Evolutionary conservation across 2,113 vertebrate species (phyloP).

Genomic region (Loxodonta africana): DNA sequence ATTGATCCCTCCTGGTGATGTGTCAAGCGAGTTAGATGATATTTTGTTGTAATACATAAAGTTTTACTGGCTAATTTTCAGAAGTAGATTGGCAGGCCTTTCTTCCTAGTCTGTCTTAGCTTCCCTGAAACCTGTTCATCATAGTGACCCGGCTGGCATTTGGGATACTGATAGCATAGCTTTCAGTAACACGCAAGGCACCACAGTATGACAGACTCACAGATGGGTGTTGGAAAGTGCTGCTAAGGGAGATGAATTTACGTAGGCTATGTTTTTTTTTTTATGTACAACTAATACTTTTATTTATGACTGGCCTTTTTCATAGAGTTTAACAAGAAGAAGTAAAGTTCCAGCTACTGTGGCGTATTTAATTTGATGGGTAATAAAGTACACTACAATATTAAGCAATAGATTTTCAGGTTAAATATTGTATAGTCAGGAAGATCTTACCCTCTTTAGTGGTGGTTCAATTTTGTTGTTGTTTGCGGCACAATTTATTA

Average conservation of each 20-base stretch:
- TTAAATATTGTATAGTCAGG: neutral
- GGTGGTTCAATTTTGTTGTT: neutral
- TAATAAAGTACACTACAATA: neutral
- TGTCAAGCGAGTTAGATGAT: neutral
- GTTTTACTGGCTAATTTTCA: neutral
- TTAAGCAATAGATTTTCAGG: neutral
- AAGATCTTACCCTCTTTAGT: neutral
- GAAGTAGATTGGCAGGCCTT: neutral
- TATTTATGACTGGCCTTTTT: neutral
- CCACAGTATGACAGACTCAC: neutral
- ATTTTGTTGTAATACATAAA: neutral
- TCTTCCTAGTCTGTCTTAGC: neutral
- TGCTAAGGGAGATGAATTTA: neutral
- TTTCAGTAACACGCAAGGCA: neutral
- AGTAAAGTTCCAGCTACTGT: neutral
- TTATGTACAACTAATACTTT: neutral
- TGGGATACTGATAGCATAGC: too few relatives aligned
- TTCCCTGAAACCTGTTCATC: neutral
- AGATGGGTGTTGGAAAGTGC: neutral
- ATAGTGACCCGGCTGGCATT: too few relatives aligned
- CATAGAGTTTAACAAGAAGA: neutral
- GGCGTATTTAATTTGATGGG: neutral
- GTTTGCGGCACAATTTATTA: constrained; percentile 88
- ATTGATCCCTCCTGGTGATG: neutral
- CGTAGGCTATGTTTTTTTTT: neutral